These are phyloP conservation scores for Alentia gelatinosa DNA, from an alignment of 2,888 invertebrate genomes.

Conservation along the genomic window DNA sequence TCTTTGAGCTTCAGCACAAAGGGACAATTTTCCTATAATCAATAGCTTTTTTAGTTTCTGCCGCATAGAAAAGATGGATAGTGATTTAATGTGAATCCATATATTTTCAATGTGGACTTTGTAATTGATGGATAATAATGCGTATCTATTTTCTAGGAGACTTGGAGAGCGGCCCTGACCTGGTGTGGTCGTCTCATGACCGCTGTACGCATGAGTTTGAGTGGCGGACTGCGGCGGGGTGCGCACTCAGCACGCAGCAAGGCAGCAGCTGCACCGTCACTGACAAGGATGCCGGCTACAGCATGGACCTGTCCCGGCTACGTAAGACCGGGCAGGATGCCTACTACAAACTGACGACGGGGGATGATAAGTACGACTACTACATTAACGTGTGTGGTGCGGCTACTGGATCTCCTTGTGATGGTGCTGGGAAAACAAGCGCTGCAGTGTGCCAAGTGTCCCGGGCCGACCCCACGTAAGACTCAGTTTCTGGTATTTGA, in stretches of 20 bases:
- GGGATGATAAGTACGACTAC: slow-evolving; percentile 67
- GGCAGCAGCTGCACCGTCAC: slow-evolving; percentile 69
- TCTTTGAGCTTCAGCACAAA: too few species aligned
- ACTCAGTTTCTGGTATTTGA: too few species aligned
- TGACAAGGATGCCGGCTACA: slow-evolving; percentile 69
- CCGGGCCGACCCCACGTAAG: slow-evolving; percentile 16
- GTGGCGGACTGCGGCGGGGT: slow-evolving; percentile 78
- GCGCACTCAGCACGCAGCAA: slow-evolving; percentile 66
- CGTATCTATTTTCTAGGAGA: slow-evolving; percentile 66
- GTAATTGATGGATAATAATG: too few species aligned
- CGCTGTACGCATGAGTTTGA: slow-evolving; percentile 76
- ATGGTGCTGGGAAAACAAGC: slow-evolving; percentile 53
- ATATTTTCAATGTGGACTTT: too few species aligned
- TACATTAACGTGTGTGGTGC: slow-evolving; percentile 75
- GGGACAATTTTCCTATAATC: too few species aligned
- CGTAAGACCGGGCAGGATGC: background rate
- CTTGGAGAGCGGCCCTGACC: slow-evolving; percentile 70
- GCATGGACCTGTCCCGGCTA: background rate
- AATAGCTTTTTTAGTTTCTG: too few species aligned
- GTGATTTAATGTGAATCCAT: too few species aligned
- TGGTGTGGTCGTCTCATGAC: slow-evolving; percentile 69
- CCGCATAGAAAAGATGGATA: too few species aligned
- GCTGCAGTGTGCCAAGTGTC: slow-evolving; percentile 76
- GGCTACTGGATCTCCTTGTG: slow-evolving; percentile 69
- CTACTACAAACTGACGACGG: slow-evolving; percentile 65